Conservation (phyloP, 2,888 invertebrate genomes). For the Perizoma flavofasciatum region DNA sequence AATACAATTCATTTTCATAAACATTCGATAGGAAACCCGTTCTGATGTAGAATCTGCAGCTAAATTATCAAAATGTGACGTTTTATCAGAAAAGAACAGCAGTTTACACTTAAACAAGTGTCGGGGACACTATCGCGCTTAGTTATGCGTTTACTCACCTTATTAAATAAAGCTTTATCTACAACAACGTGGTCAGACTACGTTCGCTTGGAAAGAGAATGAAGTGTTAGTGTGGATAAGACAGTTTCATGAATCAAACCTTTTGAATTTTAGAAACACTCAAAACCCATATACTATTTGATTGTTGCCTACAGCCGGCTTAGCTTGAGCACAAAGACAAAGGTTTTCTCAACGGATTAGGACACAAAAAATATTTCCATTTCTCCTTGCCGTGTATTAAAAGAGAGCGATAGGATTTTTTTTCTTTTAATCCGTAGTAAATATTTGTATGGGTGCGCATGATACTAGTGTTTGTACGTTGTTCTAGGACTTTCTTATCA, state of each 20-base stretch:
- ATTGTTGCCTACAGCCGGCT: too few relatives aligned
- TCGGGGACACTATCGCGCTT: conserved; percentile 63
- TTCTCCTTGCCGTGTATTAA: too few relatives aligned
- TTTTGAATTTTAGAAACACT: background rate
- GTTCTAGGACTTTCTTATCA: too few relatives aligned
- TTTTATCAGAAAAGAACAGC: conserved; percentile 78
- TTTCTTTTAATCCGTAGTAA: too few relatives aligned
- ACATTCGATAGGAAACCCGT: conserved; percentile 56
- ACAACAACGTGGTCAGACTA: conserved; percentile 45
- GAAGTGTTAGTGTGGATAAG: conserved; percentile 47
- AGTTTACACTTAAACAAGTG: conserved; percentile 82
- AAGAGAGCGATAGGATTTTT: too few relatives aligned
- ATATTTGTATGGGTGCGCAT: too few relatives aligned
- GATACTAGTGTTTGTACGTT: too few relatives aligned
- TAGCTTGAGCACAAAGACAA: too few relatives aligned
- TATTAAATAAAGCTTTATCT: conserved; percentile 77
- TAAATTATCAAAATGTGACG: conserved; percentile 80
- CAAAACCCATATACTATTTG: too few relatives aligned
- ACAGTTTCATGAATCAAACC: too few relatives aligned
- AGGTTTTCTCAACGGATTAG: too few relatives aligned
- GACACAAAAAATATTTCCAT: too few relatives aligned
- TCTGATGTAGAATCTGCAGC: conserved; percentile 51
- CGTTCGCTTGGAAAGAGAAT: conserved; percentile 30
- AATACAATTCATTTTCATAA: conserved; percentile 57
- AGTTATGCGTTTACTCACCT: conserved; percentile 74